Percentiles rank a stretch among this genome's conserved stretches.
Conservation (phyloP, 2,797 vertebrate species). For the Melanogrammus aeglefinus region DNA sequence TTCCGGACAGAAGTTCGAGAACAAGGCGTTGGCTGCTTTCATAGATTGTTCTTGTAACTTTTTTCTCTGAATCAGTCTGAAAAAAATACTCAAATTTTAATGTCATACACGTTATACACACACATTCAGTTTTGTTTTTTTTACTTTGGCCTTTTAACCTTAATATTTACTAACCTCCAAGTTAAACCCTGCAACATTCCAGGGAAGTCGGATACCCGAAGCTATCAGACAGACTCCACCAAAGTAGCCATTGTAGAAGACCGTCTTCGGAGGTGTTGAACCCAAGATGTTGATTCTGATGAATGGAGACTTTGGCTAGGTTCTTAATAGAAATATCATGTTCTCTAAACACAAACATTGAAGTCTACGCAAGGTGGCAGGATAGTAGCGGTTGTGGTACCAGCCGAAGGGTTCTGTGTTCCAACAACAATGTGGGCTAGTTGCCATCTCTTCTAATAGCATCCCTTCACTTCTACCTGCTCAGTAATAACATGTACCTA, state of each 20-base stretch:
- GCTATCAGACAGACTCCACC: constrained; percentile 77
- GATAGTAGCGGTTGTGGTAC: too few species aligned
- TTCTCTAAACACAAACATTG: background rate
- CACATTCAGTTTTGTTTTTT: background rate
- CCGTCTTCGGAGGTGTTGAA: constrained; percentile 76
- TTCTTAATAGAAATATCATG: background rate
- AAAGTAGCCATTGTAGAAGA: constrained; percentile 89
- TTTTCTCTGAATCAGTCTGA: constrained; percentile 81
- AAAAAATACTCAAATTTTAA: constrained; percentile 1
- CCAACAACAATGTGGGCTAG: too few species aligned
- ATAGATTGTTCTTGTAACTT: constrained; percentile 72
- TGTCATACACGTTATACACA: background rate
- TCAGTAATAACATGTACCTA: background rate
- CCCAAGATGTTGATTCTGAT: constrained; percentile 85
- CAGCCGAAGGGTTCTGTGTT: too few species aligned
- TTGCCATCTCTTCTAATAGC: too few species aligned
- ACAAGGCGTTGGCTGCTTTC: constrained; percentile 67
- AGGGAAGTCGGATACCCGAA: constrained; percentile 71
- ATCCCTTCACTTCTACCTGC: background rate
- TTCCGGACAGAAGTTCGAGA: constrained; percentile 62
- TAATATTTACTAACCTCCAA: constrained; percentile 71
- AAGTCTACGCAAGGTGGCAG: background rate
- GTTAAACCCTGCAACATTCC: constrained; percentile 78
- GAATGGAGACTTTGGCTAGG: constrained; percentile 12
- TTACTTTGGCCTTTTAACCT: background rate